A percentile compares a stretch with the other conserved stretches of the same genome.
Evolutionary conservation across 2,888 invertebrate genomes (phyloP).

Genomic region (Drosophila mimetica): DNA sequence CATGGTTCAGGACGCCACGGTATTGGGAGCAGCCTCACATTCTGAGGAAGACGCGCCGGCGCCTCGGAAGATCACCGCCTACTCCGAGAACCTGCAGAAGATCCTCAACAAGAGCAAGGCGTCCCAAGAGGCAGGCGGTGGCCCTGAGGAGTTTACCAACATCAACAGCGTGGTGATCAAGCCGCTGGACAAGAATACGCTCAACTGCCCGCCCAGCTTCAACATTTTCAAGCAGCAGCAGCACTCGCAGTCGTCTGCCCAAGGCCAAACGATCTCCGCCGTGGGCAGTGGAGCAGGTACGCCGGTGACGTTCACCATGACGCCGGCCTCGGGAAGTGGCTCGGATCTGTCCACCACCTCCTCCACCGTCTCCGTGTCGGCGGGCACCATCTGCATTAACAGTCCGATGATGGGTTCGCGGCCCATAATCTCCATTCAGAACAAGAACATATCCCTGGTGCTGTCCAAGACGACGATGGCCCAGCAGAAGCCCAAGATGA

Average conservation of each 20-base stretch:
- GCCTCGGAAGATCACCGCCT: slow-evolving; percentile 48
- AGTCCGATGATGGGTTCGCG: slow-evolving; percentile 43
- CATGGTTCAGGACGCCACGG: slow-evolving; percentile 51
- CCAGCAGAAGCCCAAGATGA: slow-evolving; percentile 66
- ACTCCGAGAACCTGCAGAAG: slow-evolving; percentile 69
- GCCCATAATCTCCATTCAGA: slow-evolving; percentile 70
- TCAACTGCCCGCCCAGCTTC: slow-evolving; percentile 63
- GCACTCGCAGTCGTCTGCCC: slow-evolving; percentile 82
- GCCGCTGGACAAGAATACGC: slow-evolving; percentile 56
- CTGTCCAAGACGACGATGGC: slow-evolving; percentile 65
- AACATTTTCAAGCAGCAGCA: slow-evolving; percentile 83
- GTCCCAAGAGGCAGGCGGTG: slow-evolving; percentile 43
- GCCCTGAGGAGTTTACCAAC: slow-evolving; percentile 54
- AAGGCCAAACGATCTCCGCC: not conserved
- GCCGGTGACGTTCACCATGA: slow-evolving; percentile 26
- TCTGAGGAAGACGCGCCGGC: slow-evolving; percentile 9
- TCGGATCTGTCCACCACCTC: slow-evolving; percentile 87
- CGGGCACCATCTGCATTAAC: slow-evolving; percentile 50
- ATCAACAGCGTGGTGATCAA: slow-evolving; percentile 69
- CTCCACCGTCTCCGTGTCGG: slow-evolving; percentile 84
- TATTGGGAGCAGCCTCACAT: slow-evolving; percentile 33
- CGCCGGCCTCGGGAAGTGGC: slow-evolving; percentile 1
- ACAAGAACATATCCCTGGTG: slow-evolving; percentile 70
- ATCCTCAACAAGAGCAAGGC: slow-evolving; percentile 67
- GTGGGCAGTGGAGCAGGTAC: slow-evolving; percentile 8